phyloP scores from a whole-genome alignment of 2,113 vertebrate genomes.

The Xiphias gladius region DNA sequence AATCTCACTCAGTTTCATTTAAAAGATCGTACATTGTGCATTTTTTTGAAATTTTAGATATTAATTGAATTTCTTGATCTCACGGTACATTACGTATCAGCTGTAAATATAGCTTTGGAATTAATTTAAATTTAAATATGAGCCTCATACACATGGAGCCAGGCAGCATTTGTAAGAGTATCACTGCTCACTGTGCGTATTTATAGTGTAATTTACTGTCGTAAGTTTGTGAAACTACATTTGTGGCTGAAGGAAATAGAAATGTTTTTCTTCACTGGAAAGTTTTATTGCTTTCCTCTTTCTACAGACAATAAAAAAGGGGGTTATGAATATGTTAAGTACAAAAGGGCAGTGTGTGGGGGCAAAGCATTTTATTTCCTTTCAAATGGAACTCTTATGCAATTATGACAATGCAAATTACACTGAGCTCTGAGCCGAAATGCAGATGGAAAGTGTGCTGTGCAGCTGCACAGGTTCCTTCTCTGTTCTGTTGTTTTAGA shows the following conservation, averaged over 20 bases:
- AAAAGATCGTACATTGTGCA: neutral
- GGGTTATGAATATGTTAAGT: conserved; percentile 58
- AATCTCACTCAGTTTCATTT: neutral
- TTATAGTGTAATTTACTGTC: conserved; percentile 38
- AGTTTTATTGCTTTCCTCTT: neutral
- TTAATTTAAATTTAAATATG: conserved; percentile 34
- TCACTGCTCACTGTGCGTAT: conserved; percentile 44
- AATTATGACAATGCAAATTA: conserved; percentile 61
- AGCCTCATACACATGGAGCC: conserved; percentile 9
- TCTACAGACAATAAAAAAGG: conserved; percentile 8
- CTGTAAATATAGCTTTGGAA: conserved; percentile 21
- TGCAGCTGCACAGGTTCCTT: conserved; percentile 25
- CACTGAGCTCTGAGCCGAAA: conserved; percentile 28
- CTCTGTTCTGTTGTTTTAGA: conserved; percentile 8
- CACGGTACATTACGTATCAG: neutral
- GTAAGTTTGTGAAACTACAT: conserved; percentile 27
- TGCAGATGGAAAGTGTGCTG: conserved; percentile 12
- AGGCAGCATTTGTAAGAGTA: conserved; percentile 17
- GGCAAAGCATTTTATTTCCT: conserved; percentile 50
- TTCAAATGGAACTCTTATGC: conserved; percentile 40
- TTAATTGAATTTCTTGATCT: neutral
- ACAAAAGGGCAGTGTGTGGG: conserved; percentile 2
- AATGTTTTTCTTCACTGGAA: neutral
- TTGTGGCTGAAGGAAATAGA: conserved; percentile 19
- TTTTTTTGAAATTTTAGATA: neutral